Base-by-base conservation (phyloP, 1,140 invertebrate genomes). In the Sycophila sp. region DNA sequence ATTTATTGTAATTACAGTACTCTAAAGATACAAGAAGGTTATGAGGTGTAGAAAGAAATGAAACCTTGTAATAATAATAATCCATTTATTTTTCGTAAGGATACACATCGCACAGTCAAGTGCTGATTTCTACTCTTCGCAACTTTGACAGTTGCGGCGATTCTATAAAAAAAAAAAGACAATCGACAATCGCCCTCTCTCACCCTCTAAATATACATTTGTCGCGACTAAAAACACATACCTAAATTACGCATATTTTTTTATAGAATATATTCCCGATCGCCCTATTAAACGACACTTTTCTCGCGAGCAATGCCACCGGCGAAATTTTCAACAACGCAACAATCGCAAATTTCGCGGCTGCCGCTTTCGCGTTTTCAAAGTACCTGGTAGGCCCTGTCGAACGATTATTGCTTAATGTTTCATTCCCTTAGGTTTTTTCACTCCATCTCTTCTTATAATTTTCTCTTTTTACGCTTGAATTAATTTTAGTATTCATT, bases 21-120 rank as follows among this genome's bases (percentile, higher is more conserved):
- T n/a, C n/a, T n/a, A n/a, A n/a, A n/a, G n/a, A n/a, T n/a, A n/a
- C n/a, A n/a, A n/a, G n/a, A n/a, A n/a, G n/a, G n/a, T n/a, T n/a
- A n/a, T n/a, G 19, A 47, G 19, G 42, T 5, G 19, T n/a, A 47
- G 13, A 19, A 47, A 47, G n/a, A 47, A 47, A 47, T 19, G 42
- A 47, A 38, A n/a, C n/a, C n/a, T n/a, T n/a, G n/a, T 55, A 66
- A 55, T 66, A 55, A 55, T 55, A 66, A 55, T 66, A 22, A 55
- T 42, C 26, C 47, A 64, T 64, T 64, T 66, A 66, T 66, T 66
- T 66, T 19, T 42, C 26, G n/a, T 56, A 55, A 55, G 26, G n/a
- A 55, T 55, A 55, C 51, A 66, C 47, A 66, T 42, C 24, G 34
- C 62, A 17, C 32, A 49, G 19, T 17, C 10, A 15, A 53, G 32